phyloP scores from a whole-genome alignment of 2,888 invertebrate genomes.

The Spodoptera exigua region DNA sequence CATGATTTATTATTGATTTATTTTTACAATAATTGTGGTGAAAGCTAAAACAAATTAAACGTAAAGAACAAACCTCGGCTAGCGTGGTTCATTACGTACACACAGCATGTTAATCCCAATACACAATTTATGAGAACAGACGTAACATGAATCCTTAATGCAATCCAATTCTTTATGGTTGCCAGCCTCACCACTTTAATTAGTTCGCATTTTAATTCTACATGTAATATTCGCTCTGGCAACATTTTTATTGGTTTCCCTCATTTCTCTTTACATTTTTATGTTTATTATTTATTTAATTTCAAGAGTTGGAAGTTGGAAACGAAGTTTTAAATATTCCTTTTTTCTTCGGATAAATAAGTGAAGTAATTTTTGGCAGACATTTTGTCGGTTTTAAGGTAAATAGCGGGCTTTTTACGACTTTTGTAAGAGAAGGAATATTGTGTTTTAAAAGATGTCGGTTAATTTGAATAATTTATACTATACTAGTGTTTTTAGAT shows the following conservation, averaged over 20 bases:
- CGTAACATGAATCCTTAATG: slow-evolving; percentile 41
- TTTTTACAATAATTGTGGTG: no score
- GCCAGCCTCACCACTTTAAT: slow-evolving; percentile 46
- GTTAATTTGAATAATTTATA: no score
- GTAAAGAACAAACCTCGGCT: slow-evolving; percentile 10
- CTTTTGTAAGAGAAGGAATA: neutral
- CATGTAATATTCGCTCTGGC: slow-evolving; percentile 38
- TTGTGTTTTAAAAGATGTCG: no score
- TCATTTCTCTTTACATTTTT: slow-evolving; percentile 28
- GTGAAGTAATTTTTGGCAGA: slow-evolving; percentile 16
- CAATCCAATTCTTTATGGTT: slow-evolving; percentile 55
- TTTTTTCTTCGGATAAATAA: slow-evolving; percentile 21
- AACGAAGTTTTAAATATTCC: slow-evolving; percentile 20
- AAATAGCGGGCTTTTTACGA: slow-evolving; percentile 9
- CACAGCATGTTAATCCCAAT: slow-evolving; percentile 44
- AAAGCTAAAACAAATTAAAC: slow-evolving; percentile 6
- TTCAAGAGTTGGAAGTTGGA: slow-evolving; percentile 31
- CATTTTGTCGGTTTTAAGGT: slow-evolving; percentile 15
- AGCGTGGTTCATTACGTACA: slow-evolving; percentile 38
- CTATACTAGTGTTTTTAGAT: no score
- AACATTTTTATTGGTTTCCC: slow-evolving; percentile 43
- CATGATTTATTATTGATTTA: no score
- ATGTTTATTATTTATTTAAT: slow-evolving; percentile 41
- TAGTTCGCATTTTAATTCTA: slow-evolving; percentile 51
- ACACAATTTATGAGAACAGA: slow-evolving; percentile 45